Base-by-base conservation (phyloP, 2,888 invertebrate species). In the Eutolmus rufibarbis region DNA sequence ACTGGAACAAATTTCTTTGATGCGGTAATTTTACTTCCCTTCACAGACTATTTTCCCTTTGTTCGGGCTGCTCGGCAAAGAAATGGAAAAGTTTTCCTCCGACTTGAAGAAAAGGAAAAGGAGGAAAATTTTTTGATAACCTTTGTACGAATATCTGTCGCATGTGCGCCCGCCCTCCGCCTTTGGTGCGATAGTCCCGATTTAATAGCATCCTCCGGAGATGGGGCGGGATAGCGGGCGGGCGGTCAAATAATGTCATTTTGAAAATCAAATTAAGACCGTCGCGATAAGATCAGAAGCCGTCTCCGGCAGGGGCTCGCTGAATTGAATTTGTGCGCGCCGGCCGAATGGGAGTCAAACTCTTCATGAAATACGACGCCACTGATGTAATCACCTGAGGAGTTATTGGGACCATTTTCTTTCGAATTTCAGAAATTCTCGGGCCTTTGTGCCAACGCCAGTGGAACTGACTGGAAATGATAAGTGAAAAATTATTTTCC, bases 1-100 rank as follows among this genome's bases (percentile, higher is more conserved):
- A 85, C 85, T 74, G 51, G 85, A 85, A 85, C 85, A 74, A 85
- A 85, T 85, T 85, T 85, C 85, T 85, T 74, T 85, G 74, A 85
- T 85, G 85, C 85, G 85, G 85, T 85, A 74, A 85, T 85, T 85
- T 85, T 74, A 28, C 74, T 85, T 85, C 28, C 74, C 34, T 46
- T 28, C 74, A 43, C 43, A 85, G 85, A 74, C 74, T 74, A 85
- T 85, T 85, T 74, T 74, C 28, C 43, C 46, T 46, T 78, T 82
- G 34, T 57, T 37, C 57, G 56, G 57, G 34, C 16, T 57, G 7
- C 66, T 40, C 31, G n/a, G n/a, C 31, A 34, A 56, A 43, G 31
- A 34, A 56, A 81, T 14, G 37, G 66, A 37, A 82, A 82, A 79
- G 82, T 34, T 66, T 66, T 37, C 37, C 16, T 28, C 5, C 23